A percentile compares a stretch with the other conserved stretches of the same genome.
Conservation (phyloP, 1,140 invertebrate genomes). For the Pollicipes pollicipes region DNA sequence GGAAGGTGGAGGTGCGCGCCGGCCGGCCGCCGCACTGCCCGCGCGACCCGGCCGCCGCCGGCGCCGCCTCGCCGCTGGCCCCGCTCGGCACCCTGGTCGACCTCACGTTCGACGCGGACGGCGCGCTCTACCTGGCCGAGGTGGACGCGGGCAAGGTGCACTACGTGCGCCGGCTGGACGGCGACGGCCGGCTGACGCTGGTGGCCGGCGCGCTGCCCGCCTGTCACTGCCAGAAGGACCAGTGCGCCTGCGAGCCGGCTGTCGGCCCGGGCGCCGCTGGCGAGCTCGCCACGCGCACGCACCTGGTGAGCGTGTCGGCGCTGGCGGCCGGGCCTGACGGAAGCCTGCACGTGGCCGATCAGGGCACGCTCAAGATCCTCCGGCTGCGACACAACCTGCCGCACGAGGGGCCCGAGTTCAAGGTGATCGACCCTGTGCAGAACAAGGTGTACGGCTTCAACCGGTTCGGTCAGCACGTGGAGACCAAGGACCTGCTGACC, state of each 20-base stretch:
- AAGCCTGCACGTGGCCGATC: slow-evolving; percentile 81
- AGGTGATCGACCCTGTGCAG: neutral
- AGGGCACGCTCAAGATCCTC: slow-evolving; percentile 55
- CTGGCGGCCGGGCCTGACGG: slow-evolving; percentile 84
- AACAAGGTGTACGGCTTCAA: slow-evolving; percentile 1
- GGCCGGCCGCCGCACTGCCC: slow-evolving; percentile 73
- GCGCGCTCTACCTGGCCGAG: slow-evolving; percentile 82
- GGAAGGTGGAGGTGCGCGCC: slow-evolving; percentile 73
- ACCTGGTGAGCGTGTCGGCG: slow-evolving; percentile 57
- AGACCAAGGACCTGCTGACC: slow-evolving; percentile 79
- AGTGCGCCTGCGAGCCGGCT: slow-evolving; percentile 77
- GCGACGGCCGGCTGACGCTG: slow-evolving; percentile 68
- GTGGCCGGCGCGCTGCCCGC: slow-evolving; percentile 38
- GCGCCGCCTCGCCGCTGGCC: slow-evolving; percentile 16
- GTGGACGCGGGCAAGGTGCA: slow-evolving; percentile 76
- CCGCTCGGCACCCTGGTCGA: slow-evolving; percentile 14
- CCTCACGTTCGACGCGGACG: slow-evolving; percentile 62
- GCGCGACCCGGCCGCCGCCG: slow-evolving; percentile 26
- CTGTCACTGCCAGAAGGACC: slow-evolving; percentile 63
- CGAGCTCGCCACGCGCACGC: slow-evolving; percentile 9
- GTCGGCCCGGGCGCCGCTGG: slow-evolving; percentile 54
- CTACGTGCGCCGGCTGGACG: slow-evolving; percentile 71
- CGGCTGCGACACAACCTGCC: slow-evolving; percentile 79
- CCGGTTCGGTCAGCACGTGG: slow-evolving; percentile 75
- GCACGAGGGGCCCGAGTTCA: slow-evolving; percentile 32